These are phyloP conservation scores for Paralichthys olivaceus DNA, from an alignment of 2,113 vertebrate species.

Conservation along the genomic window DNA sequence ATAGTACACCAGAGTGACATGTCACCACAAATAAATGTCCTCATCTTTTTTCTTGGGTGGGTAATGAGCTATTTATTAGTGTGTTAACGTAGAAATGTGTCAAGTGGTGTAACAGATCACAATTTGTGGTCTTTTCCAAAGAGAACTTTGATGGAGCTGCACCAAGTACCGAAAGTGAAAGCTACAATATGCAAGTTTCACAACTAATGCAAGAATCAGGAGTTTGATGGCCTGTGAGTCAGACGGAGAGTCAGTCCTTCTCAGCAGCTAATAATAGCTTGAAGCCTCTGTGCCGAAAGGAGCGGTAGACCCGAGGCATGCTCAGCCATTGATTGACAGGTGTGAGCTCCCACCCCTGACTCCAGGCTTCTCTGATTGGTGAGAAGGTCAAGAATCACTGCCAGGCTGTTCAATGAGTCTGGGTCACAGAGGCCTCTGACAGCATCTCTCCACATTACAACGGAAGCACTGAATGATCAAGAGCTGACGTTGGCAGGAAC, in stretches of 20 bases:
- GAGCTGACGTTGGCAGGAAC: not conserved
- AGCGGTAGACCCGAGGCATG: not conserved
- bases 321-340: not conserved
- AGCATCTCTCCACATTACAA: not conserved
- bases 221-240: not conserved
- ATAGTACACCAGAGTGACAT: not conserved
- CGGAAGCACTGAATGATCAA: not conserved
- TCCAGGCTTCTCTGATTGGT: not conserved
- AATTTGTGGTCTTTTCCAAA: not conserved
- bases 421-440: not conserved
- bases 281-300: not conserved
- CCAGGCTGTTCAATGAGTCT: not conserved
- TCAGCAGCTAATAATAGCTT: conserved; percentile 1
- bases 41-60: not conserved
- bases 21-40: not conserved
- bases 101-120: not conserved
- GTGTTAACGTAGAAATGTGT: too few relatives aligned
- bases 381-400: not conserved
- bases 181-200: conserved; percentile 9
- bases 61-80: too few relatives aligned
- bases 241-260: not conserved
- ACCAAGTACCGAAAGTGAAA: not conserved
- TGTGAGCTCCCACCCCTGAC: not conserved
- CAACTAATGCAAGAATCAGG: not conserved
- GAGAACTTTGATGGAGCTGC: not conserved